These are phyloP conservation scores for Natrix natrix DNA, from an alignment of 2,797 vertebrate genomes.

Conservation along the genomic window DNA sequence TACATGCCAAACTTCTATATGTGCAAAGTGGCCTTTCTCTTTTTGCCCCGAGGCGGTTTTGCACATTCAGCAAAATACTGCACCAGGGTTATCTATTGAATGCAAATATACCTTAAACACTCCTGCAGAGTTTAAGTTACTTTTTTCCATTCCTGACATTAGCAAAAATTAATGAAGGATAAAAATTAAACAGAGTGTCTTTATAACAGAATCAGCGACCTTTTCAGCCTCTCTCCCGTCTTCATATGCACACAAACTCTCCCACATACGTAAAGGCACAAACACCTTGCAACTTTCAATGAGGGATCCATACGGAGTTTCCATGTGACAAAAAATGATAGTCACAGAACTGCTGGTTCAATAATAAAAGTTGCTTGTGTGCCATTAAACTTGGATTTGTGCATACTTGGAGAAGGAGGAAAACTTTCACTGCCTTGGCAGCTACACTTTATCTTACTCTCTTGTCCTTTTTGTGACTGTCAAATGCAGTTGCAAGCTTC, in stretches of 20 bases:
- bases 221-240: background rate
- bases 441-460: background rate
- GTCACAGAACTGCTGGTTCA: background rate
- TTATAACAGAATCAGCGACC: background rate
- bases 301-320: background rate
- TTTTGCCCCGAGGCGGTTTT: background rate
- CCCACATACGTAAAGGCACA: background rate
- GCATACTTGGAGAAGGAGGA: background rate
- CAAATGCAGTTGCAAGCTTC: background rate
- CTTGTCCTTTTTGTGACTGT: background rate
- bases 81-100: background rate
- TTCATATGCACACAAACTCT: background rate
- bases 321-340: background rate
- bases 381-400: background rate
- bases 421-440: background rate
- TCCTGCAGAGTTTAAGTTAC: background rate
- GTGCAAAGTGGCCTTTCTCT: background rate
- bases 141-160: background rate
- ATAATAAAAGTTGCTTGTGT: conserved; percentile 6
- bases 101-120: background rate
- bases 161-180: background rate
- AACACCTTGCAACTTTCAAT: background rate
- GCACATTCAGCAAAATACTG: background rate
- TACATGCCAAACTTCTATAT: background rate
- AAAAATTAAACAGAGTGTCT: background rate